Evolutionary conservation across 2,888 invertebrate species (phyloP), one percentile per base, ranked within the genome.

Genomic region (Callimorpha dominula): DNA sequence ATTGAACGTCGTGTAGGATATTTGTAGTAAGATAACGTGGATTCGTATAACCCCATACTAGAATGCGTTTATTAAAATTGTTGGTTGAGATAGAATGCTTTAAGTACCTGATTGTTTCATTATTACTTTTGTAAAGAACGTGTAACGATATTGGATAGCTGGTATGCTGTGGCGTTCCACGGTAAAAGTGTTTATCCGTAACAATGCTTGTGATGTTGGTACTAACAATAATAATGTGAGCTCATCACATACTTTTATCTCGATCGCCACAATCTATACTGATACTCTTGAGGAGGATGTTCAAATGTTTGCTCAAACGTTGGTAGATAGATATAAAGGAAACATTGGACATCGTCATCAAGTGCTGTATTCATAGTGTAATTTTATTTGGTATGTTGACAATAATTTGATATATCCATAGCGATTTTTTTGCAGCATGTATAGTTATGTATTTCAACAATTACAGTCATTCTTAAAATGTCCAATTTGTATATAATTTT

Each of bases 31-130:
- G 70, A 74, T 78, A 80, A 77, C 69, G 67, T 43, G 8, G 8
- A 67, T 78, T 83, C 52, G 79, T 83, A 76, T 76, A 72, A n/a
- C 74, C 54, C 71, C 76, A 69, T 81, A 77, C 71, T 87, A 85
- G 85, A 87, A 86, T 86, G 87, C 77, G 75, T 81, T 77, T 79
- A 79, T 77, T 75, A 77, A 73, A 4, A 69, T 71, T 81, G 67
- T 72, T 80, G 69, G 15, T 77, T 84, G 81, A 77, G 66, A 65
- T 72, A 71, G 20, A 71, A 66, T 85, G 89, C 86, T 86, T 86
- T 73, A 82, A 91, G 92, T 93, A 93, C 93, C 92, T 93, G 93
- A 92, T 88, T 93, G 92, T 92, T 92, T 92, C 93, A 85, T 82
- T 86, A 77, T 84, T 83, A 78, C 68, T 77, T 77, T 76, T 77